Conservation (phyloP, 2,113 vertebrate genomes). For the Setophaga coronata region DNA sequence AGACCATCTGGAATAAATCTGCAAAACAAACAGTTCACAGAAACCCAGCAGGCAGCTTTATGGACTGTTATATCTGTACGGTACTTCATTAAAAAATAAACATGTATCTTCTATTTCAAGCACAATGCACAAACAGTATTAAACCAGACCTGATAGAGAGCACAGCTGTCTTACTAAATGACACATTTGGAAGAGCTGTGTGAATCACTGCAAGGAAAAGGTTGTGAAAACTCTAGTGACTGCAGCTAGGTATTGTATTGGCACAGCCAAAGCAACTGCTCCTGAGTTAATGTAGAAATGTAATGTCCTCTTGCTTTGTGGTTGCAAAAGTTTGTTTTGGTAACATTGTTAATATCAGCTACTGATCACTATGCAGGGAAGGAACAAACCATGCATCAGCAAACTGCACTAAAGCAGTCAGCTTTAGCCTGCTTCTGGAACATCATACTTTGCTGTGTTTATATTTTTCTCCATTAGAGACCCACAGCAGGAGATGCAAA, state of each 20-base stretch:
- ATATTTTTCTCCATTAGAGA: constrained; percentile 21
- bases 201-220: neutral
- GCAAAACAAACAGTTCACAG: neutral
- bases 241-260: neutral
- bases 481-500: neutral
- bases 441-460: neutral
- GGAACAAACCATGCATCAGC: neutral
- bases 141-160: neutral
- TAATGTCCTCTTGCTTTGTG: neutral
- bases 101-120: neutral
- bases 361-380: neutral
- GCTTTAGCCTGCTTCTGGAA: neutral
- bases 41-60: constrained; percentile 3
- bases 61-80: neutral
- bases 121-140: neutral
- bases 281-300: neutral
- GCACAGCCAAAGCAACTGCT: neutral
- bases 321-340: neutral
- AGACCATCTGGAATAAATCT: constrained; percentile 32
- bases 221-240: neutral
- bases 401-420: constrained; percentile 20
- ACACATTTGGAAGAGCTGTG: neutral
- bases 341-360: neutral
- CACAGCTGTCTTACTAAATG: neutral
- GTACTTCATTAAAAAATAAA: constrained; percentile 16